phyloP scores from a whole-genome alignment of 2,888 invertebrate species.

The Lingula anatina region DNA sequence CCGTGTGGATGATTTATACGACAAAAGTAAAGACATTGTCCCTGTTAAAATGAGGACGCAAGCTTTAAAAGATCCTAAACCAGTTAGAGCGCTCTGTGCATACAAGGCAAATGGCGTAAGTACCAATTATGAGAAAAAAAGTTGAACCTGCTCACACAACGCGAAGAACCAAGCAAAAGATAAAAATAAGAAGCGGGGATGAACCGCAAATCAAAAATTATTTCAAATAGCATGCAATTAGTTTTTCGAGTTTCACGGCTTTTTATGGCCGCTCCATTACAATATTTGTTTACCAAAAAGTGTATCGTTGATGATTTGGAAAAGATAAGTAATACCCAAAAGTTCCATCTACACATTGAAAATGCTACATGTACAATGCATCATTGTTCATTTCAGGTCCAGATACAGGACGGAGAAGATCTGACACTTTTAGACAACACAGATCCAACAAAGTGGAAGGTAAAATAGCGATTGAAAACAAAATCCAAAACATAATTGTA shows the following conservation, averaged over 20 bases:
- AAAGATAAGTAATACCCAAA: no score
- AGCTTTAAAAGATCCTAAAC: slow-evolving; percentile 25
- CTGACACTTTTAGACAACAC: slow-evolving; percentile 42
- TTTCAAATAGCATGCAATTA: no score
- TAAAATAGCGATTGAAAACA: slow-evolving; percentile 8
- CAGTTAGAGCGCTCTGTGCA: slow-evolving; percentile 32
- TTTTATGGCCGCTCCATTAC: neutral
- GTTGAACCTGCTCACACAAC: no score
- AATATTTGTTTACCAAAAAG: neutral
- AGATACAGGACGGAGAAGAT: slow-evolving; percentile 41
- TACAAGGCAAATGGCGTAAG: slow-evolving; percentile 37
- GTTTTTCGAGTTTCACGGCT: no score
- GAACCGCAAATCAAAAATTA: no score
- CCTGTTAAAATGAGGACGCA: slow-evolving; percentile 34
- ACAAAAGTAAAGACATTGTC: slow-evolving; percentile 32
- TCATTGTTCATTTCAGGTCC: slow-evolving; percentile 25
- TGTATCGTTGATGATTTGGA: no score
- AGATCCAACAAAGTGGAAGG: slow-evolving; percentile 37
- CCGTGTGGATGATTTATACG: slow-evolving; percentile 37
- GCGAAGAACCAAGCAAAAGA: no score
- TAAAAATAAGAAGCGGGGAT: no score
- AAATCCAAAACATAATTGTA: neutral
- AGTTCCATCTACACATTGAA: no score
- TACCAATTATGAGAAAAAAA: neutral
- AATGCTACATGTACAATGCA: no score